Percentiles rank a stretch among this genome's conserved stretches.
Conservation (phyloP, 2,888 invertebrate genomes). For the Stratiomys singularior region DNA sequence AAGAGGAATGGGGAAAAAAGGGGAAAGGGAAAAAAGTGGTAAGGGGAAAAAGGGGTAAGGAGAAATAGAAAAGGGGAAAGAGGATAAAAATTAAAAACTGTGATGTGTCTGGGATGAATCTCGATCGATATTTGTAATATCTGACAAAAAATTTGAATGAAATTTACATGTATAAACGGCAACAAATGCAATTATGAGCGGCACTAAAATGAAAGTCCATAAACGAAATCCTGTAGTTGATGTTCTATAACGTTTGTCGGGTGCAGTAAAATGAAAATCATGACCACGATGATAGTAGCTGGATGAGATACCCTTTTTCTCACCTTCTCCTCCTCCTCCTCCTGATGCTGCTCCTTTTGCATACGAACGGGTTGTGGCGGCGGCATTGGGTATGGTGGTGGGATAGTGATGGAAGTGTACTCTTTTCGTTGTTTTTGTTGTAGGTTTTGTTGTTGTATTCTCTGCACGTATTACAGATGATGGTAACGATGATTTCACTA, state of each 20-base stretch:
- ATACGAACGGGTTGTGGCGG: neutral
- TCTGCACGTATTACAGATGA: constrained; percentile 21
- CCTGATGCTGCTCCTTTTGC: no score
- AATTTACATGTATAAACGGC: constrained; percentile 47
- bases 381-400: constrained; percentile 11
- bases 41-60: neutral
- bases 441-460: constrained; percentile 3
- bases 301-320: neutral
- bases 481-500: constrained; percentile 34
- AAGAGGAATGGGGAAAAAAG: neutral
- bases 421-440: constrained; percentile 39
- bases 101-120: neutral
- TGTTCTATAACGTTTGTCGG: constrained; percentile 23
- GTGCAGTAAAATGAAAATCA: neutral
- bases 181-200: constrained; percentile 48
- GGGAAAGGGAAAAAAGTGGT: neutral
- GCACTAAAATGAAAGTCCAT: constrained; percentile 48
- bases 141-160: constrained; percentile 22
- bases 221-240: constrained; percentile 22
- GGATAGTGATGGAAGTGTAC: constrained; percentile 36
- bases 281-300: neutral
- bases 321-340: no score
- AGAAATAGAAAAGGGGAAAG: neutral
- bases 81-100: neutral
- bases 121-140: neutral